Base-by-base conservation (phyloP, 2,113 vertebrate species). In the Axis porcinus region DNA sequence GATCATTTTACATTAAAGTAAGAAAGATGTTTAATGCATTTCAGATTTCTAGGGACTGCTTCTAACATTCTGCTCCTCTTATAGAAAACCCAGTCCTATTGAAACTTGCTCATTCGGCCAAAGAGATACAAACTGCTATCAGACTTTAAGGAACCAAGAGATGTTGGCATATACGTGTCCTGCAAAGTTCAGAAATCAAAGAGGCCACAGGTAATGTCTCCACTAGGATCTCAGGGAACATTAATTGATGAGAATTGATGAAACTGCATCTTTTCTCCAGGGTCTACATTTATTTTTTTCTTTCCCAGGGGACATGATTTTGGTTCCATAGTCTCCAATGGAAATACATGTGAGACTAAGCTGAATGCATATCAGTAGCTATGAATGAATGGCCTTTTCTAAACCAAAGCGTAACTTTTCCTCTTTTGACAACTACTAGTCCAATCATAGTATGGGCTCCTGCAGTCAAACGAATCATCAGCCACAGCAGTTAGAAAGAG, bases 1-100 rank as follows among this genome's bases (percentile, higher is more conserved):
- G 4, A 98, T 97, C 92, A 64, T 93, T 98, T 98, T 95, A 4
- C 0, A 97, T 91, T 92, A 97, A 76, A 87, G 94, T 79, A 60
- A 97, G 91, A 88, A 91, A 97, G 94, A 96, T 1, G 0, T 57
- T 98, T 94, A 97, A 89, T 78, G 23, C 15, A 78, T 95, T 97
- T 95, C n/a, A 76, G 57, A 89, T 36, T 78, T 91, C 7, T 52
- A 78, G 76, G 95, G 50, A 94, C 21, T 33, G 14, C 16, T 50
- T 91, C 43, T 52, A 23, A 28, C 33, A 88, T 86, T 89, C 14
- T 40, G 79, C 36, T 47, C 43, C 85, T 79, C 47, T 47, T 30
- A 43, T 4, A 52, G 47, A 84, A 96, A 89, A 64, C 10, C 67
- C 6, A 28, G 23, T 45, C 23, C 7, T 67, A 64, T 4, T 84